Conservation (phyloP, 2,888 invertebrate genomes). For the Alsophila aescularia region DNA sequence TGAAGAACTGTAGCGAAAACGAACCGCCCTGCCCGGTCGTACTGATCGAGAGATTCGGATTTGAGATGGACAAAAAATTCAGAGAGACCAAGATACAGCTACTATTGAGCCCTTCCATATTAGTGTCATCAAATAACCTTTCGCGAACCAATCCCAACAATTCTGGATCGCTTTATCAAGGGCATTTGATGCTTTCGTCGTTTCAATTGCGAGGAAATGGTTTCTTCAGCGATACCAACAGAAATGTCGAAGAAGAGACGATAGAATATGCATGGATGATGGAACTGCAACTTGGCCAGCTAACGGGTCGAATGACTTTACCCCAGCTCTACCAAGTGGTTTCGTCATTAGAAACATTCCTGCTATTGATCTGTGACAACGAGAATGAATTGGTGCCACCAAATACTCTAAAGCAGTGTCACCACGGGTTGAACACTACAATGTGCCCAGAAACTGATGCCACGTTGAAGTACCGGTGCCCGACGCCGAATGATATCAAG, state of each 20-base stretch:
- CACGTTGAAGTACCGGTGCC: constrained; percentile 89
- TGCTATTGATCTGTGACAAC: constrained; percentile 92
- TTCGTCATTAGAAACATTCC: constrained; percentile 94
- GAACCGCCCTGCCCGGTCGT: constrained; percentile 97
- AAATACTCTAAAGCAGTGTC: constrained; percentile 90
- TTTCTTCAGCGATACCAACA: constrained; percentile 97
- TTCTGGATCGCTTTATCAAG: constrained; percentile 87
- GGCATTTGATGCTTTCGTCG: constrained; percentile 93
- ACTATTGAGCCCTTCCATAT: constrained; percentile 93
- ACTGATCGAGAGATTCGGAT: constrained; percentile 95
- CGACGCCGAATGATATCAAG: constrained; percentile 93
- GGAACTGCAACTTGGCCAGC: constrained; percentile 96
- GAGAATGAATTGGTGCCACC: constrained; percentile 96
- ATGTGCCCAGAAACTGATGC: constrained; percentile 88
- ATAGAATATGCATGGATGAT: constrained; percentile 99
- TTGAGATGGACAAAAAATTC: constrained; percentile 98
- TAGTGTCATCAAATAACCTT: constrained; percentile 90
- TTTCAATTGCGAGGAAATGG: constrained; percentile 97
- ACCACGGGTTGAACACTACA: constrained; percentile 89
- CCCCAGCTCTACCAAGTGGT: constrained; percentile 95
- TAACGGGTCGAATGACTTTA: constrained; percentile 95
- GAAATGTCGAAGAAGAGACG: constrained; percentile 96
- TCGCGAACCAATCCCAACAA: constrained; percentile 84
- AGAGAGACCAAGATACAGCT: constrained; percentile 96
- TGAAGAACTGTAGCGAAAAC: constrained; percentile 95